phyloP scores from a whole-genome alignment of 2,888 invertebrate genomes.

The Rhorus exstirpatorius region DNA sequence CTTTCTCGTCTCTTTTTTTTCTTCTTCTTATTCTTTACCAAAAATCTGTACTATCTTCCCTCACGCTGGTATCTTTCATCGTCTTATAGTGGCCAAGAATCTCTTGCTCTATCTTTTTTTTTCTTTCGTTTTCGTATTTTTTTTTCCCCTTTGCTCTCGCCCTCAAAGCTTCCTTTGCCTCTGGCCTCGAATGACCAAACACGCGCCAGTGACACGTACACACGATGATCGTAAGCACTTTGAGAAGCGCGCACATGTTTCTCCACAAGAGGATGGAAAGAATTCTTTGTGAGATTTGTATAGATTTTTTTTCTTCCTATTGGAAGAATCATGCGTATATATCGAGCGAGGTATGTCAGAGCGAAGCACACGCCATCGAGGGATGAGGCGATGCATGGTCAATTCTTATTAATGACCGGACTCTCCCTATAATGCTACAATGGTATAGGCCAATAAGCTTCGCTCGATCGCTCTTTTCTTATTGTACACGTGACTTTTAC shows the following conservation, averaged over 20 bases:
- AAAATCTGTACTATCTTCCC: constrained; percentile 10
- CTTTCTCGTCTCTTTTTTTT: constrained; percentile 21
- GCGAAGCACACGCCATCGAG: constrained; percentile 53
- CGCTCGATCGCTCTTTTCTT: constrained; percentile 7
- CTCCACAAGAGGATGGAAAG: constrained; percentile 14
- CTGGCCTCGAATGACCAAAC: constrained; percentile 32
- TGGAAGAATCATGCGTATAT: constrained; percentile 12
- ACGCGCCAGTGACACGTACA: constrained; percentile 30
- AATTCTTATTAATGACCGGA: constrained; percentile 77
- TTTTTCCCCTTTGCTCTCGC: neutral
- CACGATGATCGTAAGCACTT: constrained; percentile 30
- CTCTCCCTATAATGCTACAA: constrained; percentile 51
- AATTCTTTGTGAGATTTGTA: constrained; percentile 34
- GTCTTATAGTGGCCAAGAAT: constrained; percentile 17
- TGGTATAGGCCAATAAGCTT: constrained; percentile 14
- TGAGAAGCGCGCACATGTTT: constrained; percentile 47
- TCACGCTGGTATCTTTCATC: neutral
- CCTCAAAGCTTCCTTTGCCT: constrained; percentile 23
- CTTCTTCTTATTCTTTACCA: constrained; percentile 9
- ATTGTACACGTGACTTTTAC: constrained; percentile 36
- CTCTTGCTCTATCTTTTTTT: constrained; percentile 42
- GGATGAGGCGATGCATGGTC: constrained; percentile 75
- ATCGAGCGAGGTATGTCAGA: neutral
- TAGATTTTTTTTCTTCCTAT: constrained; percentile 26
- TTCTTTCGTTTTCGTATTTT: constrained; percentile 3